Evolutionary conservation across 2,888 invertebrate genomes (phyloP), one percentile per base, ranked within the genome.

Genomic region (Abrostola tripartita): DNA sequence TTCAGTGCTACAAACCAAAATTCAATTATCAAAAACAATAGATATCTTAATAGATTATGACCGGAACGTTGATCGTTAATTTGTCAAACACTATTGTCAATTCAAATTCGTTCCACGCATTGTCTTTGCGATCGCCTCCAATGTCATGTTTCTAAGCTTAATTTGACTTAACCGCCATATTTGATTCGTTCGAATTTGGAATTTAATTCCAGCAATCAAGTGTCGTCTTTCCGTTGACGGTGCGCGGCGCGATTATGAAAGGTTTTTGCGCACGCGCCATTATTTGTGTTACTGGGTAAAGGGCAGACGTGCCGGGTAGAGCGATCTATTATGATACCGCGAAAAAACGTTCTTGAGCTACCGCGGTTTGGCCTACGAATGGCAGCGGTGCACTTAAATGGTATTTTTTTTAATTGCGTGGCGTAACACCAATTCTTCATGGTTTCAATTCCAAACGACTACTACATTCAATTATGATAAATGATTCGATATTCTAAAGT

Each of bases 201-300:
- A 83, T 83, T 81, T 86, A 82, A 76, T 55, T 36, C 35, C 14
- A 58, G 6, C 8, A n/a, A 2, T 56, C 53, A 68, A 83, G 75
- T 75, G 83, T 74, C 66, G 65, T 56, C 67, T 82, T 84, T 89
- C 47, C 70, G 65, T 67, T 82, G 77, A 56, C 64, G 54, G 54
- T 14, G 44, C 5, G 35, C 36, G 53, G 67, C 51, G 60, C 61
- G 73, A 78, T 84, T 79, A 82, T 80, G 81, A 77, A 84, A 84
- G 78, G 82, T 82, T 85, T 89, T 87, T 85, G 86, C 85, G 81
- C 82, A 82, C 83, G 80, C 81, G 81, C 76, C 78, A 70, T 74
- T 87, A 92, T 92, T 88, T 86, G 87, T 93, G 92, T 92, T 87
- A 92, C 88, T 93, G 78, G 93, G 93, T 93, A 93, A 93, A 93